A percentile compares a stretch with the other conserved stretches of the same genome.
These are phyloP conservation scores for Anaspis maculata DNA, from an alignment of 2,888 invertebrate genomes.

Conservation along the genomic window DNA sequence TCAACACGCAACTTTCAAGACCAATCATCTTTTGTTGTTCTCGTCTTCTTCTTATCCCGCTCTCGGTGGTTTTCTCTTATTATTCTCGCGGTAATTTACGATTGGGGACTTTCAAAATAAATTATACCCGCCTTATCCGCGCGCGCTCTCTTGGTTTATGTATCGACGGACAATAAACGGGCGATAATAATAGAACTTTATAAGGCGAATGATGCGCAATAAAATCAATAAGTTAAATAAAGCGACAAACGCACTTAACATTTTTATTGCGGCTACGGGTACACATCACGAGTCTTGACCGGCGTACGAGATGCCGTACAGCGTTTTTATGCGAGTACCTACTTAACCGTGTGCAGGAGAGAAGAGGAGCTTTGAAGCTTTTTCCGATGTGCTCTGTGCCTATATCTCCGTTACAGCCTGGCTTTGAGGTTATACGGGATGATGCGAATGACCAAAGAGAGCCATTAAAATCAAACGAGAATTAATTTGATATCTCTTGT, in stretches of 20 bases:
- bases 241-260: constrained; percentile 10
- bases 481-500: constrained; percentile 9
- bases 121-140: constrained; percentile 15
- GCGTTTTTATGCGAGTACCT: too few relatives aligned
- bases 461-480: constrained; percentile 13
- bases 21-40: too few relatives aligned
- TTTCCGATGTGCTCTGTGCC: too few relatives aligned
- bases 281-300: neutral
- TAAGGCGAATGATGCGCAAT: constrained; percentile 12
- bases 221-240: constrained; percentile 15
- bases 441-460: constrained; percentile 7
- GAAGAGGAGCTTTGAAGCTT: too few relatives aligned
- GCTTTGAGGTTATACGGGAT: constrained; percentile 6
- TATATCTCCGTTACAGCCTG: too few relatives aligned
- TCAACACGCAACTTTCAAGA: too few relatives aligned
- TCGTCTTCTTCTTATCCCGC: too few relatives aligned
- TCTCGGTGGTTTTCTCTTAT: too few relatives aligned
- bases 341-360: too few relatives aligned
- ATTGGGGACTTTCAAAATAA: constrained; percentile 12
- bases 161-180: constrained; percentile 12
- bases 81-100: too few relatives aligned
- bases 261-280: constrained; percentile 6
- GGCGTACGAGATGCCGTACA: too few relatives aligned
- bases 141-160: constrained; percentile 11
- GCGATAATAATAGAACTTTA: constrained; percentile 12